These are phyloP conservation scores for Limosa lapponica DNA, from an alignment of 2,797 vertebrate genomes.

Conservation along the genomic window DNA sequence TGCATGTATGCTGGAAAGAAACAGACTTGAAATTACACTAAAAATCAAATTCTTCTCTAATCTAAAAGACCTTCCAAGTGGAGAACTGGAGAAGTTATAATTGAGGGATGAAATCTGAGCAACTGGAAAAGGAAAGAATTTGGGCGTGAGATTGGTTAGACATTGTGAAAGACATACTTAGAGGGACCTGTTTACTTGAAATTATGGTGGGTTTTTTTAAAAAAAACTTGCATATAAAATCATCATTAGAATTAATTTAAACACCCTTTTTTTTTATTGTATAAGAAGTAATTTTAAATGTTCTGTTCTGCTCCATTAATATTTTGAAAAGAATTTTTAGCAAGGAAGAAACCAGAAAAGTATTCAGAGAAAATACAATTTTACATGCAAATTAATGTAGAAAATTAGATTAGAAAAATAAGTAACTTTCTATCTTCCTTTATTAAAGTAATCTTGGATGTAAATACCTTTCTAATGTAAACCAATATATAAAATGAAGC, in stretches of 20 bases:
- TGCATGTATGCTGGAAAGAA: background rate
- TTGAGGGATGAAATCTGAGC: background rate
- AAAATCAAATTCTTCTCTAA: background rate
- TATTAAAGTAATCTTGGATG: background rate
- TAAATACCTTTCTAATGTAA: background rate
- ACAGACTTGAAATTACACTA: background rate
- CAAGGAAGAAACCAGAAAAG: background rate
- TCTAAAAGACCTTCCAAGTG: background rate
- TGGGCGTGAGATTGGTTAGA: background rate
- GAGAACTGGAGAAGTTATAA: background rate
- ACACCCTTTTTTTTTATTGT: background rate
- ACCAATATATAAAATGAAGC: background rate
- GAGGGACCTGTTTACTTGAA: background rate
- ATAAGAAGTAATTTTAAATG: background rate
- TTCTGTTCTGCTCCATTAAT: background rate
- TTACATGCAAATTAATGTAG: background rate
- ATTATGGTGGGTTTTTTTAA: background rate
- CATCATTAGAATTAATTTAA: background rate
- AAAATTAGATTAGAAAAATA: background rate
- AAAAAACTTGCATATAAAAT: background rate
- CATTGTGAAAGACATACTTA: background rate
- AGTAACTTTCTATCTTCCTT: background rate
- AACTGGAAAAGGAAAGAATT: background rate
- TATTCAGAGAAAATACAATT: background rate
- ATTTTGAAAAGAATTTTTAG: background rate